Percentiles rank a stretch among this genome's conserved stretches.
Evolutionary conservation across 2,888 invertebrate species (phyloP).

Genomic region (Erebia epiphron): DNA sequence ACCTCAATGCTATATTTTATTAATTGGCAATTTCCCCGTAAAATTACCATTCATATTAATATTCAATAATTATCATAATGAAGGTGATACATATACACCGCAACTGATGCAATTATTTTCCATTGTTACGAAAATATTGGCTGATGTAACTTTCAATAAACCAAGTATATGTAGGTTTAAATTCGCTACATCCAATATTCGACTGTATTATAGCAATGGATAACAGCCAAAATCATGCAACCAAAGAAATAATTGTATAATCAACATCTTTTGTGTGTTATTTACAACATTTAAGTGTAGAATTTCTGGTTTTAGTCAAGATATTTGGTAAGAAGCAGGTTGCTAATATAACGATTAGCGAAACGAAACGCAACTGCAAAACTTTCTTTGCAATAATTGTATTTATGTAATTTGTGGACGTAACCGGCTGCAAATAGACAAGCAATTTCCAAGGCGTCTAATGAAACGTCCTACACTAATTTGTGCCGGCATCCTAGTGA

Average conservation of each 20-base stretch:
- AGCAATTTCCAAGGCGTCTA: slow-evolving; percentile 20
- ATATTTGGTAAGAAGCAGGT: slow-evolving; percentile 18
- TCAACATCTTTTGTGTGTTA: slow-evolving; percentile 23
- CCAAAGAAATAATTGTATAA: slow-evolving; percentile 4
- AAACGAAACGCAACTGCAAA: slow-evolving; percentile 5
- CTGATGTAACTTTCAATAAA: slow-evolving; percentile 33
- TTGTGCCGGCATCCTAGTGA: slow-evolving; percentile 20
- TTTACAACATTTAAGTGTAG: slow-evolving; percentile 10
- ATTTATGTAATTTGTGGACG: slow-evolving; percentile 12
- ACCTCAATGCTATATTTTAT: background rate
- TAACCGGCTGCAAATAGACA: slow-evolving; percentile 30
- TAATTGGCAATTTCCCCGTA: slow-evolving; percentile 20
- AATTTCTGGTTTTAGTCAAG: slow-evolving; percentile 19
- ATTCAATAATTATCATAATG: slow-evolving; percentile 28
- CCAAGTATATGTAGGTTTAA: slow-evolving; percentile 27
- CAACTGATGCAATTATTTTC: slow-evolving; percentile 40
- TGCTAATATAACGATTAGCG: background rate
- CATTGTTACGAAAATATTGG: slow-evolving; percentile 37
- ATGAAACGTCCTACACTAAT: slow-evolving; percentile 18
- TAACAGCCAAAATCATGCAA: slow-evolving; percentile 5
- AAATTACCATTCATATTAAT: slow-evolving; percentile 1
- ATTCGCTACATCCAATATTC: slow-evolving; percentile 18
- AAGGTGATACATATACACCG: slow-evolving; percentile 38
- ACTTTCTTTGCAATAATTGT: slow-evolving; percentile 21
- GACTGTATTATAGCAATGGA: slow-evolving; percentile 3